phyloP scores from a whole-genome alignment of 2,888 invertebrate genomes.

The Vesta saturnalis region DNA sequence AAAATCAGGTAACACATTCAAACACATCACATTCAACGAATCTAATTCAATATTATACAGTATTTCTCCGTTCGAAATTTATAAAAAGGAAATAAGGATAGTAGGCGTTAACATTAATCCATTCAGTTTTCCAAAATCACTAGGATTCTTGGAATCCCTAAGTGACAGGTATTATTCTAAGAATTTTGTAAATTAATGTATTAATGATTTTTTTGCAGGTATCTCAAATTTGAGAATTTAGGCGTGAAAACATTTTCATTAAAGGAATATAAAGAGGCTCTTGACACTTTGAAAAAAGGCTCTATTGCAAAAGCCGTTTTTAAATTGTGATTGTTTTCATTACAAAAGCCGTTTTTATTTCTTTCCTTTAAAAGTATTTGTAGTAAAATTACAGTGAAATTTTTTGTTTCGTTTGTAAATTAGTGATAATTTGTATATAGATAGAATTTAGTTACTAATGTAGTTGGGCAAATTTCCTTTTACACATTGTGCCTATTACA shows the following conservation, averaged over 20 bases:
- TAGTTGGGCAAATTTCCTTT: no score
- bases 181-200: neutral
- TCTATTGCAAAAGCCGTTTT: conserved; percentile 71
- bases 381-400: neutral
- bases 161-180: conserved; percentile 62
- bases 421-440: neutral
- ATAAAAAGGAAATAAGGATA: conserved; percentile 71
- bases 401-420: neutral
- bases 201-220: conserved; percentile 56
- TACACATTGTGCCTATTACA: no score
- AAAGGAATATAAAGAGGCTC: conserved; percentile 65
- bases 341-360: neutral
- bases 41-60: conserved; percentile 55
- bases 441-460: neutral
- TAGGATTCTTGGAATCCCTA: conserved; percentile 72
- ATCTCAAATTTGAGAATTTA: conserved; percentile 69
- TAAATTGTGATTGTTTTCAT: conserved; percentile 56
- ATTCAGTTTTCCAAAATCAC: conserved; percentile 71
- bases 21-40: neutral
- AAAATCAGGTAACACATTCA: conserved; percentile 54
- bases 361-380: neutral
- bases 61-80: conserved; percentile 69
- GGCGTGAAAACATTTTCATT: conserved; percentile 68
- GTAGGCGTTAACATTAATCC: conserved; percentile 76
- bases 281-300: conserved; percentile 66